Conservation (phyloP, 92 coral and sea anemone genomes). For the Zoanthus solanderi region DNA sequence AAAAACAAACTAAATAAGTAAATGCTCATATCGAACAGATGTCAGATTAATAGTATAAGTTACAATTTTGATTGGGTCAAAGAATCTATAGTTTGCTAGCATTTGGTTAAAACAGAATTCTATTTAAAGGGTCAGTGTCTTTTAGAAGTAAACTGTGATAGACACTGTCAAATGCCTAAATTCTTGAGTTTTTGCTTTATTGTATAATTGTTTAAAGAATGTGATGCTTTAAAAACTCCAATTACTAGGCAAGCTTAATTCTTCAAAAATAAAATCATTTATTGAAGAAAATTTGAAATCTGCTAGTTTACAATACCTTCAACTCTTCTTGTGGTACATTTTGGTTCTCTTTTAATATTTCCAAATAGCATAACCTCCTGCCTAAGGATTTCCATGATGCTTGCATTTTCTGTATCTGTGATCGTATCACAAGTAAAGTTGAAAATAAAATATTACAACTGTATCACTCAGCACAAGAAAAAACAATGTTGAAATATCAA, state of each 20-base stretch:
- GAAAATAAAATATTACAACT: too few species aligned
- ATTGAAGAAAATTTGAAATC: background rate
- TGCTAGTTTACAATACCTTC: background rate
- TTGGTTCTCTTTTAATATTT: background rate
- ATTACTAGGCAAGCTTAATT: too few species aligned
- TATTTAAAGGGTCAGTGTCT: background rate
- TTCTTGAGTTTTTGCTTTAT: too few species aligned
- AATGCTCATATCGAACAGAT: background rate
- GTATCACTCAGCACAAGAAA: too few species aligned
- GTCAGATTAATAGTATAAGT: background rate
- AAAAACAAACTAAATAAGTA: background rate
- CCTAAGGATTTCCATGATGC: background rate
- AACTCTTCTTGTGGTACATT: background rate
- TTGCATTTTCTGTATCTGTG: background rate
- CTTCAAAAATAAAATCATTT: too few species aligned
- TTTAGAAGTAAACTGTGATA: too few species aligned
- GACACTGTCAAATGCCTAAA: too few species aligned
- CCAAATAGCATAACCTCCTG: background rate
- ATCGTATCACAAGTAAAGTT: background rate
- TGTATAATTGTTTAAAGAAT: too few species aligned
- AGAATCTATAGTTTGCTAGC: background rate
- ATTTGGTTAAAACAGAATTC: background rate
- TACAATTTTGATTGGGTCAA: background rate
- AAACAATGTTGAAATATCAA: too few species aligned
- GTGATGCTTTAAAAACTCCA: too few species aligned